Percentiles rank a stretch among this genome's conserved stretches.
Evolutionary conservation across 2,888 invertebrate genomes (phyloP).

Genomic region (Anoplius nigerrimus): DNA sequence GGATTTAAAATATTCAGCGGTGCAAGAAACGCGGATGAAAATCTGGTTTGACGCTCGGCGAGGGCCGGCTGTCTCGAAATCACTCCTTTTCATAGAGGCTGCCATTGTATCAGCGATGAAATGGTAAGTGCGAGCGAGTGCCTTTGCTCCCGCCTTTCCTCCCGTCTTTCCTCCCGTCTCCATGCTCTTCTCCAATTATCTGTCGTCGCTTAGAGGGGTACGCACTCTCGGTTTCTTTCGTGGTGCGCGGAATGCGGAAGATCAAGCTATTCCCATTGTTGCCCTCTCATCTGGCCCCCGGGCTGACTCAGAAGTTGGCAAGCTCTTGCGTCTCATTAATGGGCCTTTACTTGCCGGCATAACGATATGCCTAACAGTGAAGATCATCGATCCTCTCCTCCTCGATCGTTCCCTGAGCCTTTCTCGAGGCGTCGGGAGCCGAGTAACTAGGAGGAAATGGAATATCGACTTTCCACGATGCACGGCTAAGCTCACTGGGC

Average conservation of each 20-base stretch:
- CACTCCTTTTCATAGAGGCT: neutral
- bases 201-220: no score
- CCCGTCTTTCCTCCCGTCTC: neutral
- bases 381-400: neutral
- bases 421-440: neutral
- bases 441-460: no score
- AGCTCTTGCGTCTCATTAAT: conserved; percentile 12
- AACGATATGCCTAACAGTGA: no score
- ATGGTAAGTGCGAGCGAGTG: no score
- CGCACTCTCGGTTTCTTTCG: no score
- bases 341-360: neutral
- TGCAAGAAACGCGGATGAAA: conserved; percentile 43
- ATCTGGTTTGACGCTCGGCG: conserved; percentile 34
- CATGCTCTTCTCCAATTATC: no score
- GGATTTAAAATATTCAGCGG: conserved; percentile 54
- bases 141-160: no score
- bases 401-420: conserved; percentile 5
- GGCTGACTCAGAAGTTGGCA: no score
- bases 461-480: neutral
- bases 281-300: no score
- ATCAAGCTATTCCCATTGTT: no score
- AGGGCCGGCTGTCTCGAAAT: neutral
- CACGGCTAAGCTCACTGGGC: conserved; percentile 38
- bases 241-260: no score
- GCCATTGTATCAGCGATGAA: no score